Percentiles rank a stretch among this genome's conserved stretches.
phyloP scores from a whole-genome alignment of 2,113 vertebrate species.

The Loxodonta africana region DNA sequence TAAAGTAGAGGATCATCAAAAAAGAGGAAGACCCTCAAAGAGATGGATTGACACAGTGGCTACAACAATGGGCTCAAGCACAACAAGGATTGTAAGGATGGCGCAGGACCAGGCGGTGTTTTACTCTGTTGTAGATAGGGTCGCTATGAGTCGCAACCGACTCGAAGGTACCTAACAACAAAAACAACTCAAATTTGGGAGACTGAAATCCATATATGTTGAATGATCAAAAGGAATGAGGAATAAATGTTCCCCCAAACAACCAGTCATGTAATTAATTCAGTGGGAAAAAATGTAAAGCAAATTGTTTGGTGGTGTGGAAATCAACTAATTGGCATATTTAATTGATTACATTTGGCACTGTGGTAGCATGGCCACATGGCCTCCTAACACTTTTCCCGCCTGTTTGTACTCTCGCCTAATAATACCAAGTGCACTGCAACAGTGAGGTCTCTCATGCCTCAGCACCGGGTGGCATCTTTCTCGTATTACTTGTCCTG shows the following conservation, averaged over 20 bases:
- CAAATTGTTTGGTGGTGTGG: background rate
- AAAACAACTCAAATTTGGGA: background rate
- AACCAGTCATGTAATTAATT: background rate
- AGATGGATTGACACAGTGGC: no score
- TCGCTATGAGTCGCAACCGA: background rate
- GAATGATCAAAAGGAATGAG: slow-evolving; percentile 5
- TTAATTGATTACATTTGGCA: background rate
- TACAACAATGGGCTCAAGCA: background rate
- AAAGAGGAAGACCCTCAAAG: background rate
- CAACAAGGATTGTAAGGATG: background rate
- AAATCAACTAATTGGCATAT: background rate
- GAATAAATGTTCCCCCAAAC: background rate
- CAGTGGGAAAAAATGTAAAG: background rate
- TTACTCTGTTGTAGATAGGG: no score
- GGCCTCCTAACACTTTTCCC: background rate
- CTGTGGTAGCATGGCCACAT: background rate
- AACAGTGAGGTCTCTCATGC: background rate
- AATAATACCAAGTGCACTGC: background rate
- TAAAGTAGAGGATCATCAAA: background rate
- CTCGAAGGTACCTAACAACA: background rate
- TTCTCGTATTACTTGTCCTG: slow-evolving; percentile 69
- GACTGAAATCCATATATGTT: background rate
- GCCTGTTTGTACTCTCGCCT: background rate
- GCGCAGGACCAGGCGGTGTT: background rate
- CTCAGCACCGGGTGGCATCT: slow-evolving; percentile 62